Evolutionary conservation across 2,113 vertebrate species (phyloP).

Genomic region (Isurus oxyrinchus): DNA sequence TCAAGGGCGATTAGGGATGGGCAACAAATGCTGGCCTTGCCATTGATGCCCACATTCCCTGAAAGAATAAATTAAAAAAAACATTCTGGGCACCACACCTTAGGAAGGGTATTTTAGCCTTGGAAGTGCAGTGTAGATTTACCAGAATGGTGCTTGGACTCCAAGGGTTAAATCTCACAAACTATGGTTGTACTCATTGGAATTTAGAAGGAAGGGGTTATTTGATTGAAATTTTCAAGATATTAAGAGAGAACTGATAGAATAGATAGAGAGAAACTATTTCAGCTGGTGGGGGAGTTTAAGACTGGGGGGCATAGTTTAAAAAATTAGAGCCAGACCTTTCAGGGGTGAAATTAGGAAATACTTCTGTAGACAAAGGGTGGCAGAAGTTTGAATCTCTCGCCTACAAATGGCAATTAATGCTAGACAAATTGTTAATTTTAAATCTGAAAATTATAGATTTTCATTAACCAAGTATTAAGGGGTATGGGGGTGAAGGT

Average conservation of each 20-base stretch:
- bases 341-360: background rate
- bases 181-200: background rate
- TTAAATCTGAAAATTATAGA: background rate
- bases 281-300: background rate
- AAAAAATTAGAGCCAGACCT: background rate
- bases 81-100: background rate
- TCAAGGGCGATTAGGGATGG: too few species aligned
- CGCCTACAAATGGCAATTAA: background rate
- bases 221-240: background rate
- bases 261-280: background rate
- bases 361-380: background rate
- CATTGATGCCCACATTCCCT: too few species aligned
- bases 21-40: too few species aligned
- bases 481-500: background rate
- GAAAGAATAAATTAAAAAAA: too few species aligned
- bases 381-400: background rate
- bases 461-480: background rate
- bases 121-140: too few species aligned
- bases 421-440: background rate
- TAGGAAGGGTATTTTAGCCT: background rate
- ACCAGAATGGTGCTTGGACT: background rate
- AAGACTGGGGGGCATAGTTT: background rate
- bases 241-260: background rate
- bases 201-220: background rate
- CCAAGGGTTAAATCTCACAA: background rate